These are phyloP conservation scores for Apostichopus californicus DNA, from an alignment of 35 echinoderm and acorn worm species.

Conservation along the genomic window DNA sequence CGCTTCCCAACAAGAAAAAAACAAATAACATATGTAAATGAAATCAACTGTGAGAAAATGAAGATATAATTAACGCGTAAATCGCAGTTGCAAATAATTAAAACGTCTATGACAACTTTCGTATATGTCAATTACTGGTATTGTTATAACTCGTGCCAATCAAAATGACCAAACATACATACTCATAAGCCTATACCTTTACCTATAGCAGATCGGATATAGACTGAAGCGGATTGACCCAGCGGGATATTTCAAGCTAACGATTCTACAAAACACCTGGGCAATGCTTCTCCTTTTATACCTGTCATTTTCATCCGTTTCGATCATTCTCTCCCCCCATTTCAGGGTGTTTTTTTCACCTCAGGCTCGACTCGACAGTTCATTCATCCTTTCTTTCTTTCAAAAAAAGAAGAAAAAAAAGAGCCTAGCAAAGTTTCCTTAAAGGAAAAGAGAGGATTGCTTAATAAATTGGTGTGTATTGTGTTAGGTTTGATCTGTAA, in stretches of 20 bases:
- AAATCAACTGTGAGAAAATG: neutral
- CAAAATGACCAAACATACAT: neutral
- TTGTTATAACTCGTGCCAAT: neutral
- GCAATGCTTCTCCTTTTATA: neutral
- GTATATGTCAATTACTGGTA: too few species aligned
- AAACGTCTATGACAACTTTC: neutral
- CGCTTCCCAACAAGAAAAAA: too few species aligned
- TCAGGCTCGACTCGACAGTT: slow-evolving; percentile 5
- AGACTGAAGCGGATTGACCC: neutral
- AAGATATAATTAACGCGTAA: neutral
- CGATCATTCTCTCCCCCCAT: neutral
- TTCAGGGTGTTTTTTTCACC: neutral
- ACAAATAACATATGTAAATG: too few species aligned
- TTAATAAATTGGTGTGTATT: slow-evolving; percentile 42
- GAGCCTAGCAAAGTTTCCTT: neutral
- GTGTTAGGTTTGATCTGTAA: neutral
- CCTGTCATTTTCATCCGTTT: slow-evolving; percentile 19
- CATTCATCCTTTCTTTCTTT: neutral
- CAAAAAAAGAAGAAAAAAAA: neutral
- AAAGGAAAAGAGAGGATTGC: slow-evolving; percentile 29
- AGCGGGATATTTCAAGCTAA: slow-evolving; percentile 7
- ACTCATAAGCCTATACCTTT: too few species aligned
- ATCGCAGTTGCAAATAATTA: neutral
- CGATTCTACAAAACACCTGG: slow-evolving; percentile 29
- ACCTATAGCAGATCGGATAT: neutral